Base-by-base conservation (phyloP, 2,888 invertebrate genomes). In the Glaucopsyche alexis region DNA sequence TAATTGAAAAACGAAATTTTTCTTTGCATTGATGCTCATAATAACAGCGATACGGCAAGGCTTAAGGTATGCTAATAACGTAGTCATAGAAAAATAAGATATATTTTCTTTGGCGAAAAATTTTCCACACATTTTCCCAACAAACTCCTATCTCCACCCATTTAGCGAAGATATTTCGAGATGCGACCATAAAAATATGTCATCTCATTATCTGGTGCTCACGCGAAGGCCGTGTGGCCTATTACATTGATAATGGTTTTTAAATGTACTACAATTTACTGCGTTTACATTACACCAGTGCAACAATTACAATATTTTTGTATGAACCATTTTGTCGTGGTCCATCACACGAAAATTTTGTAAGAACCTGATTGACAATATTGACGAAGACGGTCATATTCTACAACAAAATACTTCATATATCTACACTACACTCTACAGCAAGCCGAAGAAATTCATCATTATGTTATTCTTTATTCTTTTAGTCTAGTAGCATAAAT, bases 191-290 rank as follows among this genome's bases (percentile, higher is more conserved):
- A 67, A 67, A 69, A 69, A 69, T 49, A 47, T 69, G 69, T 69
- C 47, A 47, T 69, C 19, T 29, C 47, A 69, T 69, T 69, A 69
- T 69, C 69, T 69, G 45, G 40, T 19, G 67, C 45, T 45, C 69
- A 69, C 49, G 69, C 69, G 49, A 69, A 69, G 69, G 69, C 47
- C 69, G 69, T 42, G 66, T 29, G 69, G 69, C 29, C 47, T 47
- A 69, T 69, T 49, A 69, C 49, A 45, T 67, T 45, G 69, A 69
- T 69, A 49, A 69, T 69, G 69, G 29, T 47, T 45, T 69, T 69
- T 69, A 49, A 69, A 49, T 69, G 7, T 49, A 47, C 47, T 6
- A 47, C 29, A 47, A 45, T 45, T 67, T 45, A 47, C 49, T 19
- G 29, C 29, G 69, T 49, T 69, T 69, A 69, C 11, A 14, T 47